phyloP scores from a whole-genome alignment of 2,888 invertebrate genomes.

The Caenorhabditis macrosperma region DNA sequence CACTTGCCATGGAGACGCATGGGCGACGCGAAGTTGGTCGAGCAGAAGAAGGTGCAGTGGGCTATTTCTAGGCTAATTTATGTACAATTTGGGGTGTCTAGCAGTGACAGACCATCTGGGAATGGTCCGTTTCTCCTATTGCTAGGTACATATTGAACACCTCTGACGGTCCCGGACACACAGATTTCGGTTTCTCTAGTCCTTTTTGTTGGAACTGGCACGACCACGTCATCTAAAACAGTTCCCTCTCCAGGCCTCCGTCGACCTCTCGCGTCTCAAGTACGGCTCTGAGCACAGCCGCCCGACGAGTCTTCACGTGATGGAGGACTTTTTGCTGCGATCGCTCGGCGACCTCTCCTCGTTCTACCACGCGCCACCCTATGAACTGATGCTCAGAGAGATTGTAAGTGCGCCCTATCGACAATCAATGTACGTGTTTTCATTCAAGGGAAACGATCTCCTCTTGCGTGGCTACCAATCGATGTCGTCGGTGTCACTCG shows the following conservation, averaged over 20 bases:
- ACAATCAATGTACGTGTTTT: background rate
- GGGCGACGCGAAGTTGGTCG: constrained; percentile 47
- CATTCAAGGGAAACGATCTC: constrained; percentile 8
- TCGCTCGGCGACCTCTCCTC: constrained; percentile 18
- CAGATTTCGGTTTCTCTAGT: too few relatives aligned
- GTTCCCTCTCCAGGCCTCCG: background rate
- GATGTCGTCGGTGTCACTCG: constrained; percentile 17
- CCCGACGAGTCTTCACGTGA: constrained; percentile 15
- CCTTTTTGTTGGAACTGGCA: too few relatives aligned
- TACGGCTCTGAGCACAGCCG: constrained; percentile 37
- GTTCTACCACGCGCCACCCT: constrained; percentile 52
- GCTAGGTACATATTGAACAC: too few relatives aligned
- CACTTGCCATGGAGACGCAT: constrained; percentile 67
- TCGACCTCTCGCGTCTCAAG: constrained; percentile 23
- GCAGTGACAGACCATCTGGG: too few relatives aligned
- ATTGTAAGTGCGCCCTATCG: constrained; percentile 30
- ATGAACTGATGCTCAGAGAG: constrained; percentile 20
- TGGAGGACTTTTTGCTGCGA: constrained; percentile 26
- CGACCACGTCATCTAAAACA: background rate
- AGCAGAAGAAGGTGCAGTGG: constrained; percentile 26
- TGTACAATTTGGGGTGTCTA: too few relatives aligned
- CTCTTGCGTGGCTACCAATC: constrained; percentile 11
- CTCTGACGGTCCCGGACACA: too few relatives aligned
- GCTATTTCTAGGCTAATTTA: background rate
- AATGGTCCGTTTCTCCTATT: too few relatives aligned